Conservation (phyloP, 1,140 invertebrate genomes). For the Drosophila hydei region DNA sequence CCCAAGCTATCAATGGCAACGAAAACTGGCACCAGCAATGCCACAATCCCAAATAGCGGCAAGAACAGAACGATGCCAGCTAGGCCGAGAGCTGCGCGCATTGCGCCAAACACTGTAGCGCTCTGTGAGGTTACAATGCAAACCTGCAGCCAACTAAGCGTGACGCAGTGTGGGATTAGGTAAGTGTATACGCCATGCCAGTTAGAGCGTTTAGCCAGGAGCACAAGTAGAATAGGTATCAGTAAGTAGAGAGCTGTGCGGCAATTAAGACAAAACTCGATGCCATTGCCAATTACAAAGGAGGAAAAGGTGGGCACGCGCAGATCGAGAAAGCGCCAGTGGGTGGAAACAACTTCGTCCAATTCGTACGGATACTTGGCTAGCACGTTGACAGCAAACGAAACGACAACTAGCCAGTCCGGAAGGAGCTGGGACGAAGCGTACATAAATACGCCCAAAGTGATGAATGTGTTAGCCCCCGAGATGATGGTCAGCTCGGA, state of each 20-base stretch:
- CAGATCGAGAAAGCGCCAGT: conserved; percentile 91
- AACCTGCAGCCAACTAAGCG: conserved; percentile 93
- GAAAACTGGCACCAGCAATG: conserved; percentile 89
- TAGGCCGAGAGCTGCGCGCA: conserved; percentile 89
- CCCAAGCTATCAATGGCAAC: conserved; percentile 89
- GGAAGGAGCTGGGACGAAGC: conserved; percentile 85
- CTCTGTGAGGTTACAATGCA: conserved; percentile 91
- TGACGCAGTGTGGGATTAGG: conserved; percentile 93
- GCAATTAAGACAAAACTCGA: conserved; percentile 93
- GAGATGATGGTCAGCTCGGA: conserved; percentile 92
- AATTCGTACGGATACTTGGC: conserved; percentile 94
- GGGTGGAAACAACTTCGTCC: conserved; percentile 90
- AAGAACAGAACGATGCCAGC: conserved; percentile 91
- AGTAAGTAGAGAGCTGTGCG: conserved; percentile 90
- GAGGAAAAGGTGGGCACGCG: conserved; percentile 92
- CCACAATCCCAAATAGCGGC: conserved; percentile 90
- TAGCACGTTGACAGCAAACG: conserved; percentile 91
- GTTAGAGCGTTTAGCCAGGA: conserved; percentile 89
- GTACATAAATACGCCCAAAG: conserved; percentile 89
- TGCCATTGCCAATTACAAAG: conserved; percentile 91
- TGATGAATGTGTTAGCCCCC: conserved; percentile 89
- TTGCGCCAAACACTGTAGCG: conserved; percentile 91
- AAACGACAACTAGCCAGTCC: conserved; percentile 89
- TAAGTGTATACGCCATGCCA: conserved; percentile 92
- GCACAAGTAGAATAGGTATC: conserved; percentile 89